These are phyloP conservation scores for Trissoscelio sp. DNA, from an alignment of 2,888 invertebrate species.

Conservation along the genomic window DNA sequence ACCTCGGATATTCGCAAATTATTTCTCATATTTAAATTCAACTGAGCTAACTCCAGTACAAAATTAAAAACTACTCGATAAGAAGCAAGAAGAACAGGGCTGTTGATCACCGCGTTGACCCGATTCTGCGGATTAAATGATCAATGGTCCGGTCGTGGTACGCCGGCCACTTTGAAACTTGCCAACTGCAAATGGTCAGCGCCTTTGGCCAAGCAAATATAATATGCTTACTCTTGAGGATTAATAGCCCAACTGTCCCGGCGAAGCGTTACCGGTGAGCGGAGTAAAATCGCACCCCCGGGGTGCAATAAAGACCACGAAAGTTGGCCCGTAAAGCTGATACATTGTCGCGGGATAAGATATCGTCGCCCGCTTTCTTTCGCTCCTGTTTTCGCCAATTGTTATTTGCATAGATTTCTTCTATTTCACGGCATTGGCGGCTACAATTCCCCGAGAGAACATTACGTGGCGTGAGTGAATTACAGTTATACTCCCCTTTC, in stretches of 20 bases:
- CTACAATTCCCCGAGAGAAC: conserved; percentile 31
- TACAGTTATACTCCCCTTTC: conserved; percentile 41
- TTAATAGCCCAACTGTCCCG: conserved; percentile 34
- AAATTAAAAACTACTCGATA: too few relatives aligned
- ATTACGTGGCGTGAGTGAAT: conserved; percentile 22
- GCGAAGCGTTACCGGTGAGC: conserved; percentile 28
- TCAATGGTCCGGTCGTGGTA: conserved; percentile 24
- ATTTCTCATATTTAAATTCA: too few relatives aligned
- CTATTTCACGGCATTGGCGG: conserved; percentile 8
- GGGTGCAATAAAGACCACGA: conserved; percentile 32
- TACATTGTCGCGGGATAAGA: conserved; percentile 33
- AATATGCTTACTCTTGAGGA: conserved; percentile 32
- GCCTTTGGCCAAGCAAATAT: conserved; percentile 37
- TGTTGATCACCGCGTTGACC: conserved; percentile 11
- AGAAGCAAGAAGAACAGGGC: neutral
- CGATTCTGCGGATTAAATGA: conserved; percentile 42
- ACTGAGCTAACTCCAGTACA: too few relatives aligned
- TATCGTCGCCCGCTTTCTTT: neutral
- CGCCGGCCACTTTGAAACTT: conserved; percentile 32
- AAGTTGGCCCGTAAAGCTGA: conserved; percentile 41
- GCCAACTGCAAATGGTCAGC: conserved; percentile 29
- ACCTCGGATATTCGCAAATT: too few relatives aligned
- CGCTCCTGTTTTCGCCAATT: conserved; percentile 13
- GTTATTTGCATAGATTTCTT: conserved; percentile 54
- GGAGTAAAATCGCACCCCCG: conserved; percentile 37